Evolutionary conservation across 2,797 vertebrate genomes (phyloP).

Genomic region (Myripristis jacobus): DNA sequence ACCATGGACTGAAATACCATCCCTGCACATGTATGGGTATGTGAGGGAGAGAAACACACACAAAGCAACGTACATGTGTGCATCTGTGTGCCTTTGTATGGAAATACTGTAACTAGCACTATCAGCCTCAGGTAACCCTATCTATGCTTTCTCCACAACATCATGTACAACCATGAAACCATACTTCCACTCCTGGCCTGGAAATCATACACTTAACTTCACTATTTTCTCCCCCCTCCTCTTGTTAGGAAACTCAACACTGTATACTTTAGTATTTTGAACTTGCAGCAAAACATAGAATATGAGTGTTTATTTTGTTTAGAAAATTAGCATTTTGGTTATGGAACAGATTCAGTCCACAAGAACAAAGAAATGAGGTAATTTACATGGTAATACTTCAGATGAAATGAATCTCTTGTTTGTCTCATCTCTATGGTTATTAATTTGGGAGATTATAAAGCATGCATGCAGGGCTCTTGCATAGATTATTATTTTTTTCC

Average conservation of each 20-base stretch:
- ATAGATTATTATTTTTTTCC: slow-evolving; percentile 24
- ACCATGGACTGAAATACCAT: slow-evolving; percentile 38
- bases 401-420: slow-evolving; percentile 27
- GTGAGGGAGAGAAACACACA: not conserved
- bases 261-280: not conserved
- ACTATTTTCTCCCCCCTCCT: not conserved
- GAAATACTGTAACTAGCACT: slow-evolving; percentile 50
- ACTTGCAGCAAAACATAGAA: slow-evolving; percentile 20
- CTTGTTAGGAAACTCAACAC: slow-evolving; percentile 33
- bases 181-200: slow-evolving; percentile 36
- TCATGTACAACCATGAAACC: slow-evolving; percentile 53
- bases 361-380: slow-evolving; percentile 24
- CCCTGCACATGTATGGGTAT: slow-evolving; percentile 7
- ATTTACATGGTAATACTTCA: slow-evolving; percentile 38
- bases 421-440: slow-evolving; percentile 30
- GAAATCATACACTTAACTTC: slow-evolving; percentile 28
- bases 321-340: slow-evolving; percentile 29
- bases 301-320: slow-evolving; percentile 7
- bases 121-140: slow-evolving; percentile 60
- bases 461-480: not conserved
- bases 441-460: slow-evolving; percentile 27
- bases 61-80: slow-evolving; percentile 23
- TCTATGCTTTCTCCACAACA: slow-evolving; percentile 64
- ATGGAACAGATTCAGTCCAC: slow-evolving; percentile 19
- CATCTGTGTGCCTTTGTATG: slow-evolving; percentile 46